These are phyloP conservation scores for Cetonia aurata DNA, from an alignment of 2,888 invertebrate genomes.

Conservation along the genomic window DNA sequence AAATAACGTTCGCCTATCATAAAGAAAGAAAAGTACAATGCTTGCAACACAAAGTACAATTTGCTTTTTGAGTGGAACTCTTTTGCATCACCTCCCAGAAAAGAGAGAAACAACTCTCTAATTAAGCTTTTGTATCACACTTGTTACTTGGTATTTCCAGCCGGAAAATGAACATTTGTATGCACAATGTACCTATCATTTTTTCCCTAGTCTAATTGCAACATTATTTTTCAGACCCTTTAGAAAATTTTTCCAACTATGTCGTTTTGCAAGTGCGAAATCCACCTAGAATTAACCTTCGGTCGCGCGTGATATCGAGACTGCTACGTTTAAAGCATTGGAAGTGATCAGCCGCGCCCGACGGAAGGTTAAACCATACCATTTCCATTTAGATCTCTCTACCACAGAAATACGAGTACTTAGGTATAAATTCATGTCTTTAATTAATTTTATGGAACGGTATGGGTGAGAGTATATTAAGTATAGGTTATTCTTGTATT, in stretches of 20 bases:
- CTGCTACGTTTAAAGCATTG: too few relatives aligned
- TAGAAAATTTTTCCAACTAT: neutral
- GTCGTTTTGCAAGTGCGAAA: neutral
- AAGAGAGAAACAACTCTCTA: constrained; percentile 16
- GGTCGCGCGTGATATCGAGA: too few relatives aligned
- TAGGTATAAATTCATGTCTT: too few relatives aligned
- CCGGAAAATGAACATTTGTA: neutral
- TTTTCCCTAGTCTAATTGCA: neutral
- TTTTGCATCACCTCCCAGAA: neutral
- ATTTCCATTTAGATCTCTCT: too few relatives aligned
- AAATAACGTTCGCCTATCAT: neutral
- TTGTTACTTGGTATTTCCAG: neutral
- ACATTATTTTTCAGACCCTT: constrained; percentile 4
- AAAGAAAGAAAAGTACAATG: constrained; percentile 5
- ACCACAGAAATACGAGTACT: too few relatives aligned
- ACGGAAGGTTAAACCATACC: too few relatives aligned
- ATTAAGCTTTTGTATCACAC: constrained; percentile 28
- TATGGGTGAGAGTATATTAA: too few relatives aligned
- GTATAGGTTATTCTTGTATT: neutral
- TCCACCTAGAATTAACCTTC: neutral
- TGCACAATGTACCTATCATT: constrained; percentile 2
- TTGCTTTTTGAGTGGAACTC: constrained; percentile 9
- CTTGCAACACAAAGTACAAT: neutral
- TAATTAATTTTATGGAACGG: too few relatives aligned
- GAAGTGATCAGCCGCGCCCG: too few relatives aligned